Percentiles rank a stretch among this genome's conserved stretches.
Evolutionary conservation across 53 echinoderm and acorn worm species (phyloP).

Genomic region (Stichopus horrens): DNA sequence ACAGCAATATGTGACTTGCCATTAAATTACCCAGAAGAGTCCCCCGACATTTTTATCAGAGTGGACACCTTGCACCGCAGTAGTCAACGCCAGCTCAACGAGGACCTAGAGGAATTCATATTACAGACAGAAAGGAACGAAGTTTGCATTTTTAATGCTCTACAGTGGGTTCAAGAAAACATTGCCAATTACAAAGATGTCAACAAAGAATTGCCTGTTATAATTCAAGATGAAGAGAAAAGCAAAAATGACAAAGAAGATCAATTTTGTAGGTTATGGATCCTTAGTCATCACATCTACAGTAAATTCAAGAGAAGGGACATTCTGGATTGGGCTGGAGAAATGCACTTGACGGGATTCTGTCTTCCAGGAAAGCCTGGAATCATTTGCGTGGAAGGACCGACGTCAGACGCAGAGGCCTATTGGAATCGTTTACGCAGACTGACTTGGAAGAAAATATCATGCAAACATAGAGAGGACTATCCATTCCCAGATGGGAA

Average conservation of each 20-base stretch:
- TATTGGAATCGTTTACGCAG: slow-evolving; percentile 80
- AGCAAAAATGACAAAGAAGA: slow-evolving; percentile 34
- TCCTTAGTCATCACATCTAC: slow-evolving; percentile 95
- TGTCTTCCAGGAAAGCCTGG: slow-evolving; percentile 96
- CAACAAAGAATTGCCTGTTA: slow-evolving; percentile 1
- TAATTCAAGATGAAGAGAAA: background rate
- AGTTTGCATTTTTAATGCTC: slow-evolving; percentile 70
- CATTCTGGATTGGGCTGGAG: slow-evolving; percentile 76
- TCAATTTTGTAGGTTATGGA: slow-evolving; percentile 86
- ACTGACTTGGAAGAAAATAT: slow-evolving; percentile 94
- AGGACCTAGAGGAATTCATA: slow-evolving; percentile 69
- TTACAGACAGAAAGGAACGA: slow-evolving; percentile 70
- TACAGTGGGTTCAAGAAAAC: slow-evolving; percentile 90
- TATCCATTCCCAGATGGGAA: slow-evolving; percentile 52
- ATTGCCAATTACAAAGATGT: slow-evolving; percentile 54
- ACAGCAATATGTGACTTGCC: slow-evolving; percentile 69
- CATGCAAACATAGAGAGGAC: slow-evolving; percentile 95
- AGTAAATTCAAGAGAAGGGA: slow-evolving; percentile 88
- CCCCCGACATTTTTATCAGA: slow-evolving; percentile 53
- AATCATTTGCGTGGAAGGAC: slow-evolving; percentile 90
- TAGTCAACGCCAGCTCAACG: slow-evolving; percentile 68
- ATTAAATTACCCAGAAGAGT: slow-evolving; percentile 63
- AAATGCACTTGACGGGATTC: slow-evolving; percentile 76
- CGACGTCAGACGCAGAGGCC: slow-evolving; percentile 73
- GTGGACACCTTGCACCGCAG: slow-evolving; percentile 16